phyloP scores from a whole-genome alignment of 2,888 invertebrate genomes.

The Alitta virens region DNA sequence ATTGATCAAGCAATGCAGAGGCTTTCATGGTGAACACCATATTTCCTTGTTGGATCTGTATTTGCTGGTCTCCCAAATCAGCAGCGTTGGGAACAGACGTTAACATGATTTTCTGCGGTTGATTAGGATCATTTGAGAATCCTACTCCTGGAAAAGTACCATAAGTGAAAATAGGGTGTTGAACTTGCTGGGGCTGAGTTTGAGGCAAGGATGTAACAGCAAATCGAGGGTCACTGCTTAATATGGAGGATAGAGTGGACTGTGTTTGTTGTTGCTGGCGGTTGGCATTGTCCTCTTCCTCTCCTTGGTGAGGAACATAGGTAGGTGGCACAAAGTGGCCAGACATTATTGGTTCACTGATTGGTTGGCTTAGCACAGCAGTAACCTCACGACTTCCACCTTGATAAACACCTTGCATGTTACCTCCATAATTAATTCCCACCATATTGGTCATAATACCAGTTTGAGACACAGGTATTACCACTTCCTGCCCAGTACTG shows the following conservation, averaged over 20 bases:
- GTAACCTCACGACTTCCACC: background rate
- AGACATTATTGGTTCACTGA: constrained; percentile 10
- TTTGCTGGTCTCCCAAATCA: too few species aligned
- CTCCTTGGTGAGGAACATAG: background rate
- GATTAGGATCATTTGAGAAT: too few species aligned
- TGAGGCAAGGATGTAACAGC: background rate
- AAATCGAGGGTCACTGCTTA: too few species aligned
- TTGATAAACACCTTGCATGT: background rate
- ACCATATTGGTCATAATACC: too few species aligned
- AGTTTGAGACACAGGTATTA: background rate
- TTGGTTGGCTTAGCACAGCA: constrained; percentile 6
- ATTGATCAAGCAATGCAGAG: too few species aligned
- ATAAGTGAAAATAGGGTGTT: background rate
- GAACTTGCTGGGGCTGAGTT: background rate
- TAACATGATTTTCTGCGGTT: too few species aligned
- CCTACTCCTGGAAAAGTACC: too few species aligned
- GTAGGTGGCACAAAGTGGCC: constrained; percentile 15
- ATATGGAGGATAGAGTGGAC: too few species aligned
- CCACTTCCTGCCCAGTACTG: background rate
- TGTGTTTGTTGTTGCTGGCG: background rate
- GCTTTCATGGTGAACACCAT: too few species aligned
- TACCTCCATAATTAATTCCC: background rate
- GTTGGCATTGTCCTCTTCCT: background rate
- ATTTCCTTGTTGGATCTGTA: too few species aligned
- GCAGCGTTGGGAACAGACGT: too few species aligned